Evolutionary conservation across 2,797 vertebrate species (phyloP).

Genomic region (Tapirus indicus): DNA sequence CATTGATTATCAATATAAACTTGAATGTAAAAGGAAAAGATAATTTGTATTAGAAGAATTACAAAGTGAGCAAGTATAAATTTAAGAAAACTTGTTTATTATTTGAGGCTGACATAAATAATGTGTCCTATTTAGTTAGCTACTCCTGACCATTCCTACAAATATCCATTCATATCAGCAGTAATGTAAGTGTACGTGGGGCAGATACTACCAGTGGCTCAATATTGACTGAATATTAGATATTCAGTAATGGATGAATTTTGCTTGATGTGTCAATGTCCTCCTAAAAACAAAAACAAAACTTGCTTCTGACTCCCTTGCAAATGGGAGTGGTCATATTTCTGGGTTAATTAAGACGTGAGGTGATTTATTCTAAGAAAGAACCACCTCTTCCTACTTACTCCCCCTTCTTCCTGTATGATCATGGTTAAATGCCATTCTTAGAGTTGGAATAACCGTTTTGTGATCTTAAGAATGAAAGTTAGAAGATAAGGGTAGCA

Average conservation of each 20-base stretch:
- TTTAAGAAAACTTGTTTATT: background rate
- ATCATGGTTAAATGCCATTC: background rate
- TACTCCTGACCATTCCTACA: background rate
- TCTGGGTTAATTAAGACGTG: background rate
- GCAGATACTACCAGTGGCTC: background rate
- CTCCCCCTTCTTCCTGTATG: background rate
- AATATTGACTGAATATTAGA: background rate
- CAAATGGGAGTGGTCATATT: background rate
- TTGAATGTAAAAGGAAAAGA: background rate
- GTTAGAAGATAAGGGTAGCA: background rate
- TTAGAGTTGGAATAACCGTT: background rate
- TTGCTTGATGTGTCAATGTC: background rate
- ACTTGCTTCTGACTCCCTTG: background rate
- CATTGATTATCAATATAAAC: background rate
- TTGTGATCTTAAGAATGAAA: background rate
- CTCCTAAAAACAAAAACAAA: background rate
- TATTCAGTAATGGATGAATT: background rate
- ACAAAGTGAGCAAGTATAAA: background rate
- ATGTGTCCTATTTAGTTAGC: background rate
- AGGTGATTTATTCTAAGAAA: background rate
- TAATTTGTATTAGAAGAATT: background rate
- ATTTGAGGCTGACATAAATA: background rate
- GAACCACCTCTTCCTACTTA: background rate
- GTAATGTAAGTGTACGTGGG: background rate
- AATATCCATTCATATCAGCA: background rate